Conservation (phyloP, 2,888 invertebrate genomes). For the Rhyacophila evoluta region DNA sequence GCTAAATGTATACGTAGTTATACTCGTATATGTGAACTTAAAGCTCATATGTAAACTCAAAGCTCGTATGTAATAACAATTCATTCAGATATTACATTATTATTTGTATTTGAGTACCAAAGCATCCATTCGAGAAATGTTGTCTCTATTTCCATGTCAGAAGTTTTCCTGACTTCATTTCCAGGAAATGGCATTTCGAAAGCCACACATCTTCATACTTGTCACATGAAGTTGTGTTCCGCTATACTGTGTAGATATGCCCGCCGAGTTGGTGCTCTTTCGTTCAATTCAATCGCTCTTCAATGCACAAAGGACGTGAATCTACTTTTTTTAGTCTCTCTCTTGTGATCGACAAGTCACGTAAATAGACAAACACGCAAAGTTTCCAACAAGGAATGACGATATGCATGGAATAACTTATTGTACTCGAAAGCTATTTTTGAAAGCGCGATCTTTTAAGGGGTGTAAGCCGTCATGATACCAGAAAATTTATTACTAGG, state of each 20-base stretch:
- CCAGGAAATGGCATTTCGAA: constrained; percentile 20
- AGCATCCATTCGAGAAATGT: neutral
- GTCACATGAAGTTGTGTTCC: neutral
- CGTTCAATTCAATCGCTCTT: constrained; percentile 22
- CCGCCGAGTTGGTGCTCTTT: neutral
- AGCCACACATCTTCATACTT: constrained; percentile 1
- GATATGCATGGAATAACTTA: neutral
- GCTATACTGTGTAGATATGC: neutral
- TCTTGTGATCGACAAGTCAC: neutral
- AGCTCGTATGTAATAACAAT: too few relatives aligned
- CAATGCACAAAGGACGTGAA: neutral
- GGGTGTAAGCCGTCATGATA: too few relatives aligned
- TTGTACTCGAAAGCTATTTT: neutral
- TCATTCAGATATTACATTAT: neutral
- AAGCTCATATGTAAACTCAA: too few relatives aligned
- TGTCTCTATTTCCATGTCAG: neutral
- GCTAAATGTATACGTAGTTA: too few relatives aligned
- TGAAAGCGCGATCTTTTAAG: neutral
- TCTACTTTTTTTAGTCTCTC: neutral
- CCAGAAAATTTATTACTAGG: too few relatives aligned
- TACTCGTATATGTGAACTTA: too few relatives aligned
- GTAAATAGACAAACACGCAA: neutral
- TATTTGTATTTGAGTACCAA: neutral
- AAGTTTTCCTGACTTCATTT: constrained; percentile 23
- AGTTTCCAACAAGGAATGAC: neutral